Base-by-base conservation (phyloP, 2,888 invertebrate genomes). In the Plusia festucae region DNA sequence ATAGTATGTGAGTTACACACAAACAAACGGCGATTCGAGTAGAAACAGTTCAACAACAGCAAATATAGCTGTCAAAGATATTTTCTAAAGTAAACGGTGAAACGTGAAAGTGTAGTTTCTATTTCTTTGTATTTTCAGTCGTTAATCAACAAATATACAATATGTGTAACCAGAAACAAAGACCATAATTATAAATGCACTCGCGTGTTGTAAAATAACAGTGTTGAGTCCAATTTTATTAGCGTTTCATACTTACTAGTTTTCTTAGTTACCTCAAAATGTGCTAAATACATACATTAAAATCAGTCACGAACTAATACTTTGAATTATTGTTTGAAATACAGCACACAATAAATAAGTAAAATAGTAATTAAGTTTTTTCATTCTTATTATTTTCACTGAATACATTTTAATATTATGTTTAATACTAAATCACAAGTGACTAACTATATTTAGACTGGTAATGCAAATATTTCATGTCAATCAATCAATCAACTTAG, bases 111-210 rank as follows among this genome's bases (percentile, higher is more conserved):
- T 11, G 15, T n/a, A 52, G 22, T 18, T 67, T 59, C 1, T 49
- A 62, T 53, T 65, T 24, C 18, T 57, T 63, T 53, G 20, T 46
- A 52, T 56, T 22, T 53, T 20, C 49, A 15, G 30, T 54, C 27
- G 24, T 73, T 67, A 60, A 64, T 66, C 40, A 65, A 58, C 18
- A 27, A 61, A 52, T 18, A 66, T 46, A 13, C 32, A 54, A 62
- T 60, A n/a, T 16, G 51, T 60, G 18, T 61, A 60, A 44, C 52
- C 46, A 7, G 15, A 64, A 53, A 62, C 55, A 66, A 63, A 56
- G 52, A 8, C 20, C 27, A 53, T 20, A 18, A 53, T 61, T 60
- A 54, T 27, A 49, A 63, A 60, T 44, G 11, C 18, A 11, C 34
- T 56, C 55, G 27, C 24, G 16, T 65, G 53, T 27, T 52, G 49